Evolutionary conservation across 2,888 invertebrate species (phyloP).

Genomic region (Pogonocherus hispidulus): DNA sequence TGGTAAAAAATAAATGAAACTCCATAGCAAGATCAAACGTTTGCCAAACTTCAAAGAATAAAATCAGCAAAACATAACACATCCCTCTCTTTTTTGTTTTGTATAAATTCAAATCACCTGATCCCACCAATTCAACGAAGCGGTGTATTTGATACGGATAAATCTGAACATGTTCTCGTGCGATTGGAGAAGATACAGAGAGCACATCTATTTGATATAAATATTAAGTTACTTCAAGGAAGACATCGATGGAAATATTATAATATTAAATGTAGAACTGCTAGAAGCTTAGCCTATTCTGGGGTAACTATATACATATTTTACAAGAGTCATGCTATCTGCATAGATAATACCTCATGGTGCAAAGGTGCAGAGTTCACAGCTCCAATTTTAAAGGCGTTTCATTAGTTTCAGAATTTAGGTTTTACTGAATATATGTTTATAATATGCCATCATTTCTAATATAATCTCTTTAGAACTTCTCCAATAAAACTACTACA

Average conservation of each 20-base stretch:
- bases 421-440: no score
- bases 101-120: slow-evolving; percentile 62
- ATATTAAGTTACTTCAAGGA: slow-evolving; percentile 33
- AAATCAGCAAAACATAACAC: slow-evolving; percentile 49
- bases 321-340: no score
- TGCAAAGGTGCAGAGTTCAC: no score
- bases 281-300: no score
- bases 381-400: no score
- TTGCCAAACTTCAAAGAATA: slow-evolving; percentile 54
- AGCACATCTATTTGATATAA: slow-evolving; percentile 34
- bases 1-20: slow-evolving; percentile 29
- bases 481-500: no score
- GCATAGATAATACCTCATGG: no score
- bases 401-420: no score
- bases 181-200: slow-evolving; percentile 46
- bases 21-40: slow-evolving; percentile 31
- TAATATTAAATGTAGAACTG: slow-evolving; percentile 13
- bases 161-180: slow-evolving; percentile 56
- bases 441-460: no score
- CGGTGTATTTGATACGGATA: slow-evolving; percentile 63
- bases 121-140: slow-evolving; percentile 62
- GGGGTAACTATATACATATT: no score
- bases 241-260: slow-evolving; percentile 2
- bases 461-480: no score
- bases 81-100: slow-evolving; percentile 47